These are phyloP conservation scores for Acropora yongei DNA, from an alignment of 64 coral and sea anemone genomes.

Conservation along the genomic window DNA sequence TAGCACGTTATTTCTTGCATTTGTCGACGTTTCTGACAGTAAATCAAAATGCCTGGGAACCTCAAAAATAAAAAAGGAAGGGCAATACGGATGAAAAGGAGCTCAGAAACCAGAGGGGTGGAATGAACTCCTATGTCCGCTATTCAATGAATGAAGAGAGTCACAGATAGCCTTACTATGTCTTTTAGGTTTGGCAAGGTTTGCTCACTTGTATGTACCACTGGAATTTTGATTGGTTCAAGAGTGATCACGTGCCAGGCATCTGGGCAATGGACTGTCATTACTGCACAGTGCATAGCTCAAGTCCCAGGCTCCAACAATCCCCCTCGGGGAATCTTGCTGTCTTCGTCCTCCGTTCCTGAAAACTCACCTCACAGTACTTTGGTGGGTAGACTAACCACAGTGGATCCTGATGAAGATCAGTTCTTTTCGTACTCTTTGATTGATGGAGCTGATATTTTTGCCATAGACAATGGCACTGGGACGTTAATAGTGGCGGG, in stretches of 20 bases:
- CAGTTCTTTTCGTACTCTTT: conserved; percentile 61
- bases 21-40: too few relatives aligned
- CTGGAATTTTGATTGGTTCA: conserved; percentile 69
- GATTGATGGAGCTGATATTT: conserved; percentile 61
- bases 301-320: conserved; percentile 62
- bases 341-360: conserved; percentile 59
- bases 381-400: conserved; percentile 64
- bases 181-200: not conserved
- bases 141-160: too few relatives aligned
- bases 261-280: conserved; percentile 69
- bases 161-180: too few relatives aligned
- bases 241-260: conserved; percentile 54
- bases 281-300: conserved; percentile 59
- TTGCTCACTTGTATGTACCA: conserved; percentile 58
- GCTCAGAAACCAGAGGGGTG: too few relatives aligned
- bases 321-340: conserved; percentile 59
- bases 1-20: too few relatives aligned
- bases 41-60: too few relatives aligned
- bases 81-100: too few relatives aligned
- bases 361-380: conserved; percentile 63
- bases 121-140: too few relatives aligned
- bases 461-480: conserved; percentile 48
- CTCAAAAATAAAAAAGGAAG: too few relatives aligned
- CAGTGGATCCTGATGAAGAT: conserved; percentile 65
- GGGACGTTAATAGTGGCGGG: conserved; percentile 51